Base-by-base conservation (phyloP, 2,888 invertebrate species). In the Drosophila vallismaia region DNA sequence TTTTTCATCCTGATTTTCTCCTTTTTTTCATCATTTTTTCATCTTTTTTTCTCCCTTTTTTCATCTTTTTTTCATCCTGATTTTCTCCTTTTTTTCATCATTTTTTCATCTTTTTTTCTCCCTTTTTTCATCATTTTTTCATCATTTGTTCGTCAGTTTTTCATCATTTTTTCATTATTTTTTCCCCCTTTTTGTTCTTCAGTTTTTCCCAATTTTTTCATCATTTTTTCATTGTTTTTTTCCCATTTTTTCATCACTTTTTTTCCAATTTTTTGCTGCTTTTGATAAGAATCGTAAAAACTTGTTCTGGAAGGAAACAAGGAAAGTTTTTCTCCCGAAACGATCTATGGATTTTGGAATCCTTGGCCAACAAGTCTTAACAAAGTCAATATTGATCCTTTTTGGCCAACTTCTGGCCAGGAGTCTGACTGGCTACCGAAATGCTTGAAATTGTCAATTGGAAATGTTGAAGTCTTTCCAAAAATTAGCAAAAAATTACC, bases 331-430 rank as follows among this genome's bases (percentile, higher is more conserved):
- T 19, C 19, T 19, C 19, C 19, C 19, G 19, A 19, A 50, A 40
- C 42, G 62, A 62, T 57, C 49, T 57, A 42, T 57, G 58, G 58
- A 38, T 62, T 56, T 48, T 29, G 12, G 44, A 19, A 12, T 36
- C 26, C 45, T 19, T 24, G 28, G 46, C 12, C 57, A 19, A 19
- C 6, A 40, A 57, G 60, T 57, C 60, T 60, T 48, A 57, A 14
- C 40, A 46, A 56, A 60, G 57, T 40, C 60, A 60, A 60, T 57
- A 57, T 57, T 38, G 40, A 60, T 46, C 14, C 40, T 24, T 42
- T n/a, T n/a, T 42, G 40, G 40, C 29, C 28, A 53, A 53, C 52
- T 53, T 2, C 19, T 19, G 19, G 19, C 19, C 19, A 19, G 19
- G 19, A n/a, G 40, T 10, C 40, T 1, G 33, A 28, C 33, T 45